phyloP scores from a whole-genome alignment of 2,113 vertebrate genomes.

The Edolisoma coerulescens region DNA sequence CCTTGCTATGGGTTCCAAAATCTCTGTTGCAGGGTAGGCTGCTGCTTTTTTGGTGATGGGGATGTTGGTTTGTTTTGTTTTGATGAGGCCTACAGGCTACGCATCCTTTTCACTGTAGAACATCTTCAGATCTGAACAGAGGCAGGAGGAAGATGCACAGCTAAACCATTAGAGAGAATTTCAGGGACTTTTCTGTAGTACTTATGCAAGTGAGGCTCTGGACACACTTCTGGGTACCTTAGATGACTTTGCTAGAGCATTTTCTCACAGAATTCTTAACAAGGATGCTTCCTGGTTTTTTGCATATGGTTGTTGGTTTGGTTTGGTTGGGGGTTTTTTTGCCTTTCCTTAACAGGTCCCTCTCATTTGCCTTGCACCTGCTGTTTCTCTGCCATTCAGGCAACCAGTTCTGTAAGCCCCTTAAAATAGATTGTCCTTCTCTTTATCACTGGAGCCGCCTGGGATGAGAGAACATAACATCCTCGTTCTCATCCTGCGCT shows the following conservation, averaged over 20 bases:
- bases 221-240: background rate
- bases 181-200: background rate
- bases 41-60: background rate
- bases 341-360: background rate
- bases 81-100: background rate
- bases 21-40: background rate
- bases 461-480: slow-evolving; percentile 43
- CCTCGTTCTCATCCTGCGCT: background rate
- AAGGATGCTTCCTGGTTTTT: background rate
- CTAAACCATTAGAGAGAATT: background rate
- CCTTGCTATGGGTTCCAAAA: background rate
- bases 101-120: background rate
- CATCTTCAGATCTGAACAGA: background rate
- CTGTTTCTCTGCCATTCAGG: slow-evolving; percentile 33
- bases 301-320: background rate
- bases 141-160: background rate
- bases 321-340: background rate
- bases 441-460: background rate
- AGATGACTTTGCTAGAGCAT: background rate
- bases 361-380: slow-evolving; percentile 5
- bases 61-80: background rate
- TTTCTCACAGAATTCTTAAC: slow-evolving; percentile 21
- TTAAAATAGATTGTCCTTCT: slow-evolving; percentile 56
- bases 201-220: background rate
- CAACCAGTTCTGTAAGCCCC: background rate